phyloP scores from a whole-genome alignment of 1,140 invertebrate genomes.

The Branchinecta lindahli region DNA sequence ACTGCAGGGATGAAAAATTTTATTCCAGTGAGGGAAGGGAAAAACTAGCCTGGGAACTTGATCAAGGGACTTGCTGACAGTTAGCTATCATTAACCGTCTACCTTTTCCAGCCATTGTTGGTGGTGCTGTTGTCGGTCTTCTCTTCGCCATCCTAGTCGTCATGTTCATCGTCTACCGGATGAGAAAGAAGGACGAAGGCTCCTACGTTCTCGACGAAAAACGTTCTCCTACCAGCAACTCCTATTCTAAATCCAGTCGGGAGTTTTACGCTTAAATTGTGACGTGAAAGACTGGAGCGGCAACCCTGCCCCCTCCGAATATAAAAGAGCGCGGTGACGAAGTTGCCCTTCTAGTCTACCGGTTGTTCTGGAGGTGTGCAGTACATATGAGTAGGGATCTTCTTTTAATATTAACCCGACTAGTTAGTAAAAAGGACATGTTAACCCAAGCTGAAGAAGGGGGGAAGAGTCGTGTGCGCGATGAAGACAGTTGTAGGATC shows the following conservation, averaged over 20 bases:
- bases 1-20: background rate
- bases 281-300: too few species aligned
- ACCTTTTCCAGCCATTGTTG: constrained; percentile 71
- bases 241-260: constrained; percentile 74
- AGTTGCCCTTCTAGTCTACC: too few species aligned
- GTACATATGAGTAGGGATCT: too few species aligned
- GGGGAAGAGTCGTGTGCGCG: too few species aligned
- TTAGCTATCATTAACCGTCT: constrained; percentile 12
- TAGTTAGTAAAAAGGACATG: too few species aligned
- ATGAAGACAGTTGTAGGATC: too few species aligned
- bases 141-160: constrained; percentile 93
- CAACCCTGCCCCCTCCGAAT: too few species aligned
- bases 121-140: constrained; percentile 89
- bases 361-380: too few species aligned
- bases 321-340: too few species aligned
- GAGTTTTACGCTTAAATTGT: constrained; percentile 78
- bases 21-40: background rate
- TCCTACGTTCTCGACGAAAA: constrained; percentile 95
- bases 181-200: constrained; percentile 99
- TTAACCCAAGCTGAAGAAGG: too few species aligned
- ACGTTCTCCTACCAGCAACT: constrained; percentile 71
- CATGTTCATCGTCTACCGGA: constrained; percentile 98
- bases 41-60: background rate
- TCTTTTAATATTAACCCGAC: too few species aligned
- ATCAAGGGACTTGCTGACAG: background rate